Conservation (phyloP, 2,113 vertebrate genomes). For the Sminthopsis crassicaudata region DNA sequence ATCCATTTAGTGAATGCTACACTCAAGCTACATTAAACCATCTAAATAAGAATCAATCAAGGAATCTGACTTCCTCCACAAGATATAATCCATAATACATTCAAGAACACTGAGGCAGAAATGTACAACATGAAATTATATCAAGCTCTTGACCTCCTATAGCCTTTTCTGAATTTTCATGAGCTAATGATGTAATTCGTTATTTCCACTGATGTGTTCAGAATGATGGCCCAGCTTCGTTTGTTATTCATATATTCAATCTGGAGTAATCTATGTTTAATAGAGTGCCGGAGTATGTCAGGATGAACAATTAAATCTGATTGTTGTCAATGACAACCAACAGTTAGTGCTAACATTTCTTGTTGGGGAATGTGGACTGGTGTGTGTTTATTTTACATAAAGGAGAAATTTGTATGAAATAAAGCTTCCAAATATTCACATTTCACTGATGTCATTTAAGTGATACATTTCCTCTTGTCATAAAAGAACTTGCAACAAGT, state of each 20-base stretch:
- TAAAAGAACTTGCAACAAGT: constrained; percentile 31
- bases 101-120: constrained; percentile 73
- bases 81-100: constrained; percentile 49
- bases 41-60: constrained; percentile 26
- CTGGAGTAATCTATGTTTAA: constrained; percentile 83
- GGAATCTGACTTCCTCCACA: constrained; percentile 39
- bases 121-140: constrained; percentile 66
- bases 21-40: constrained; percentile 36
- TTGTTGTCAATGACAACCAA: constrained; percentile 79
- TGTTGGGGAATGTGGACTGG: constrained; percentile 39
- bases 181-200: constrained; percentile 76
- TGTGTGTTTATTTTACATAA: constrained; percentile 74
- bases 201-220: constrained; percentile 72
- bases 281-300: constrained; percentile 79
- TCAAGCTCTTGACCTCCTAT: constrained; percentile 76
- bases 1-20: constrained; percentile 14
- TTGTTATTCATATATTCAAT: constrained; percentile 84
- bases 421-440: constrained; percentile 54
- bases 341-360: constrained; percentile 70
- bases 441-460: constrained; percentile 56
- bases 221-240: constrained; percentile 66
- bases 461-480: constrained; percentile 34
- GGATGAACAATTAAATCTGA: constrained; percentile 83
- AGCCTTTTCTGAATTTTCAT: constrained; percentile 73
- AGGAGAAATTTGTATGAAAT: constrained; percentile 70